Base-by-base conservation (phyloP, 2,888 invertebrate species). In the Bellardia bayeri region DNA sequence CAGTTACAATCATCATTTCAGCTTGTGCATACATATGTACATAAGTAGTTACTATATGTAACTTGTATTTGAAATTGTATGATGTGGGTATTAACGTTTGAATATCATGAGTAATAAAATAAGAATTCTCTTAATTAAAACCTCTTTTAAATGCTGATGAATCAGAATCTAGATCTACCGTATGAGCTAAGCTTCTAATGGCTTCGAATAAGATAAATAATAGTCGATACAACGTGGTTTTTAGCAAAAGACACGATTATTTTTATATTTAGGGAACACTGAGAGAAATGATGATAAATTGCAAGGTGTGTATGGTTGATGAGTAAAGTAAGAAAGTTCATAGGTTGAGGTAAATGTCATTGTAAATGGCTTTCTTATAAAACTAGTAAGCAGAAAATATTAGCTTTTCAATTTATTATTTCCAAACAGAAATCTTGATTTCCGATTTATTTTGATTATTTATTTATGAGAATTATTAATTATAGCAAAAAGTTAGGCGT, bases 41-140 rank as follows among this genome's bases (percentile, higher is more conserved):
- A 23, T 23, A 23, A 23, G 23, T 23, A 23, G 1, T 23, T 23
- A 23, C 23, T 23, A 23, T 23, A 40, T 54, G 49, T 37, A 68
- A 74, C 49, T 56, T 66, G 42, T 56, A 58, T 74, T 74, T 56
- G 8, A 69, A 69, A 8, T 49, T 61, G 13, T 33, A 69, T 61
- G 16, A 82, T 74, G 81, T 82, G 81, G 81, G 64, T 37, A 40
- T 82, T 23, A 33, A 33, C 13, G 7, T 30, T 4, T 56, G n/a
- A 42, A 30, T 78, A 16, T 42, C 30, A 82, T 82, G 82, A 82
- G 56, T 82, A 82, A 82, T 82, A 66, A 58, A 68, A 56, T 42
- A 45, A 42, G 33, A 81, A 45, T 74, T 81, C 45, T 68, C 37
- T 11, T 66, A 64, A 74, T 42, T 72, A 9, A 54, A 64, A 5